Percentiles rank a stretch among this genome's conserved stretches.
Evolutionary conservation across 2,113 vertebrate genomes (phyloP).

Genomic region (Ceratotherium simum): DNA sequence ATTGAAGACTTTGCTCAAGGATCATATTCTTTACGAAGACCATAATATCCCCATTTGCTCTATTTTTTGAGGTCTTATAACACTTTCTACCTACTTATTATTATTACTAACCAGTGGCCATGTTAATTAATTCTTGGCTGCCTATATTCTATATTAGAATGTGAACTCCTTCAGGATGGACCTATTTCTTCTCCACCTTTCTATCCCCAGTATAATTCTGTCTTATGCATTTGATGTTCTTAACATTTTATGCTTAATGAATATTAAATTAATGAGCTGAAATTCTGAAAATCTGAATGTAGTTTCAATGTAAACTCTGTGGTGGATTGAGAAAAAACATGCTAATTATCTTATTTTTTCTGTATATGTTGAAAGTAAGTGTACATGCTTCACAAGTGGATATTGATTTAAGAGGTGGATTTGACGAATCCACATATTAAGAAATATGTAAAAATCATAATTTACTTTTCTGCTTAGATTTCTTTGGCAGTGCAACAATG

Average conservation of each 20-base stretch:
- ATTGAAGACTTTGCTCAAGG: neutral
- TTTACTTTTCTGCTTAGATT: neutral
- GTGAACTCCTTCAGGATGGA: neutral
- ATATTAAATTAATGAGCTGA: neutral
- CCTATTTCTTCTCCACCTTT: no score
- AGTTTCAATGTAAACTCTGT: neutral
- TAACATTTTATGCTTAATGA: neutral
- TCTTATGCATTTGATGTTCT: neutral
- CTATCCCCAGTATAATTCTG: neutral
- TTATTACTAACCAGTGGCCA: neutral
- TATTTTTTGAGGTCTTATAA: no score
- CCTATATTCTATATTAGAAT: neutral
- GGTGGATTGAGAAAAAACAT: neutral
- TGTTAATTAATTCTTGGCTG: neutral
- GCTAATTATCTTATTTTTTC: neutral
- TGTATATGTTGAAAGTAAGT: neutral
- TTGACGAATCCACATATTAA: neutral
- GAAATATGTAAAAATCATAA: neutral
- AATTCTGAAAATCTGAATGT: neutral
- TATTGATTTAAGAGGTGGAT: neutral
- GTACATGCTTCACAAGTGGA: neutral
- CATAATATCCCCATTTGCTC: no score
- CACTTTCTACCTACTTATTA: neutral
- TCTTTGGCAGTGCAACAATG: neutral
- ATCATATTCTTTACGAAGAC: neutral